Base-by-base conservation (phyloP, 2,888 invertebrate species). In the Zelleria hepariella region DNA sequence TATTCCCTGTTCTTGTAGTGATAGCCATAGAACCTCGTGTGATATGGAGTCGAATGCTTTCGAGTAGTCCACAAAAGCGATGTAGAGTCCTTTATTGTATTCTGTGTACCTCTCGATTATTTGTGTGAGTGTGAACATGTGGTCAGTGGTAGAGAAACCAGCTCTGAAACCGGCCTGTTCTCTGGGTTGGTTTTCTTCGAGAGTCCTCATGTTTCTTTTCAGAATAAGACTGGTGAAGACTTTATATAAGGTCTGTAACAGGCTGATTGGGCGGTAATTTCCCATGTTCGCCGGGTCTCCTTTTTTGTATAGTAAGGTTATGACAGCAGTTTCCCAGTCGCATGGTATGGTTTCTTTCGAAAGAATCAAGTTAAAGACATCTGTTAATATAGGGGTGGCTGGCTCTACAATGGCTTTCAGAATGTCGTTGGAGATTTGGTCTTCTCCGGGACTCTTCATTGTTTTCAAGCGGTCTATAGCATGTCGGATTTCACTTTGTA, bases 401-500 rank as follows among this genome's bases (percentile, higher is more conserved):
- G 61, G 61, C 10, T 59, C 59, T 24, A 52, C 26, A 1, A 61
- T 24, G n/a, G 58, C 54, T 52, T 61, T 59, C n/a, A 61, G 18
- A 23, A 59, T 49, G 20, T 61, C 61, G 24, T 61, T 61, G 5
- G 58, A 54, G 4, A 61, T 61, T 4, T 24, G 32, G 21, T 61
- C 61, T 20, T 58, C 52, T 5, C 61, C 59, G 2, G 58, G 59
- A 25, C 61, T 57, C 26, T 61, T 59, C 27, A 42, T 20, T 23
- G 48, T 21, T 32, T 59, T 61, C 5, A 61, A 20, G 10, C 20
- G 32, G 8, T n/a, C n/a, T n/a, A n/a, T n/a, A n/a, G n/a, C n/a
- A n/a, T 52, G 20, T 23, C 20, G 18, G 6, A 52, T 23, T 23
- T 52, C 21, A 52, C 52, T 23, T 18, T 23, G 1, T 20, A 52